Conservation (phyloP, 2,113 vertebrate genomes). For the Dasyprocta punctata region DNA sequence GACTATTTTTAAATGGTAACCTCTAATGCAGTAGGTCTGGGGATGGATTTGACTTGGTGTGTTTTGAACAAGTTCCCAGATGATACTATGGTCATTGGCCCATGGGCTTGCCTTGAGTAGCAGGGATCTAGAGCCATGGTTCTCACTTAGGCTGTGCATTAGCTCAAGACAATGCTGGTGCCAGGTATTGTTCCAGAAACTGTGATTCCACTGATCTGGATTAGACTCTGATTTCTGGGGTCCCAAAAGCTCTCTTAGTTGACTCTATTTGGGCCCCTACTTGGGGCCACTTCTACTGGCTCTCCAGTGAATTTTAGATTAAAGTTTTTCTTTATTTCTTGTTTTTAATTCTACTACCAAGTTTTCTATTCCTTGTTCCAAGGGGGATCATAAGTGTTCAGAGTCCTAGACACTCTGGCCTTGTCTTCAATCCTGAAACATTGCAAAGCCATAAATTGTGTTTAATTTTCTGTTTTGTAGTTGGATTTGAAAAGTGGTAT, state of each 20-base stretch:
- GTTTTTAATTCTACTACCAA: neutral
- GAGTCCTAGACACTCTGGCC: neutral
- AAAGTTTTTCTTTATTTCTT: neutral
- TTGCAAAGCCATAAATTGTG: constrained; percentile 1
- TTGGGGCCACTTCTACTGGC: neutral
- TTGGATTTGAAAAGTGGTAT: constrained; percentile 43
- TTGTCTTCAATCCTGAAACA: constrained; percentile 7
- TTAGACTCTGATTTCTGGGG: neutral
- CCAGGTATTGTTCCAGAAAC: neutral
- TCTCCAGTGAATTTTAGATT: neutral
- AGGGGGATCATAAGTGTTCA: neutral
- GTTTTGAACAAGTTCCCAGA: neutral
- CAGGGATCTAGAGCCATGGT: neutral
- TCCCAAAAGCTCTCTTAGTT: neutral
- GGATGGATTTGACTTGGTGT: neutral
- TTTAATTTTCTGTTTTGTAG: constrained; percentile 39
- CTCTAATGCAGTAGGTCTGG: neutral
- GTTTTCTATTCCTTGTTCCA: neutral
- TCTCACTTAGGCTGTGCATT: neutral
- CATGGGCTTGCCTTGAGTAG: neutral
- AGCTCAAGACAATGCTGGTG: neutral
- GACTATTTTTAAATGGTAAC: neutral
- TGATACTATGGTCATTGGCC: neutral
- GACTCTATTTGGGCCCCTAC: neutral
- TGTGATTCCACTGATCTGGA: neutral